Percentiles rank a stretch among this genome's conserved stretches.
phyloP scores from a whole-genome alignment of 1,140 invertebrate species.

The Pseudobourletiella spinata region DNA sequence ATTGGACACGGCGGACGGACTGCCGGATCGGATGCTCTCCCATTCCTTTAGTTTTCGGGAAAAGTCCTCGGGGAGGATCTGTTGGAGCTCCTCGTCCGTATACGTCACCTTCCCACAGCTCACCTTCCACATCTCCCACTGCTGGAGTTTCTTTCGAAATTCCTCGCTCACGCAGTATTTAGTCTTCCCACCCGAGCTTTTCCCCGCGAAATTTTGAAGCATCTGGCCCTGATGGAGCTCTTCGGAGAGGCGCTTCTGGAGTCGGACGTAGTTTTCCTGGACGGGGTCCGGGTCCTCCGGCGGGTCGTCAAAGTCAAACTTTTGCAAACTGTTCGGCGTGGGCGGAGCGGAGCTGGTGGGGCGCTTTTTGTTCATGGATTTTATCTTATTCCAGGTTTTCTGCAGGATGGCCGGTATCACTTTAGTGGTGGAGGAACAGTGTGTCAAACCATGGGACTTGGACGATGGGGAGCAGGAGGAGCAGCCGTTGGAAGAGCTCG shows the following conservation, averaged over 20 bases:
- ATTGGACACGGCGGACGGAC: background rate
- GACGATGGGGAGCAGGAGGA: background rate
- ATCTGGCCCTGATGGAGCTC: conserved; percentile 23
- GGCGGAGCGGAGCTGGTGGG: conserved; percentile 14
- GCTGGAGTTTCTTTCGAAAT: conserved; percentile 69
- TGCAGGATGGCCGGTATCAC: conserved; percentile 13
- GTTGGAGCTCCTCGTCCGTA: conserved; percentile 50
- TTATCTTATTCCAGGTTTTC: conserved; percentile 35
- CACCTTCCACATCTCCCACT: conserved; percentile 72
- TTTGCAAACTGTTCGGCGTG: background rate
- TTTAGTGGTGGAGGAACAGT: background rate
- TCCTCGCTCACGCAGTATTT: conserved; percentile 44
- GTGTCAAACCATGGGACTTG: background rate
- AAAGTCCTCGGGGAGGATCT: conserved; percentile 61
- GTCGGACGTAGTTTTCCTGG: conserved; percentile 46
- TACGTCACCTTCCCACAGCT: conserved; percentile 37
- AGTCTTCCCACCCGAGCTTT: background rate
- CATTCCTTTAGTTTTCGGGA: conserved; percentile 61
- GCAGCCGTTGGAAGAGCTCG: background rate
- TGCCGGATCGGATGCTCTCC: conserved; percentile 49
- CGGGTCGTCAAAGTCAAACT: conserved; percentile 23
- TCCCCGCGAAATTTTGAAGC: background rate
- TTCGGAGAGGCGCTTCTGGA: conserved; percentile 28
- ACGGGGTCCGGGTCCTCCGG: conserved; percentile 43
- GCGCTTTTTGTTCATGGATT: conserved; percentile 21